Evolutionary conservation across 2,888 invertebrate species (phyloP).

Genomic region (Sericinus montela): DNA sequence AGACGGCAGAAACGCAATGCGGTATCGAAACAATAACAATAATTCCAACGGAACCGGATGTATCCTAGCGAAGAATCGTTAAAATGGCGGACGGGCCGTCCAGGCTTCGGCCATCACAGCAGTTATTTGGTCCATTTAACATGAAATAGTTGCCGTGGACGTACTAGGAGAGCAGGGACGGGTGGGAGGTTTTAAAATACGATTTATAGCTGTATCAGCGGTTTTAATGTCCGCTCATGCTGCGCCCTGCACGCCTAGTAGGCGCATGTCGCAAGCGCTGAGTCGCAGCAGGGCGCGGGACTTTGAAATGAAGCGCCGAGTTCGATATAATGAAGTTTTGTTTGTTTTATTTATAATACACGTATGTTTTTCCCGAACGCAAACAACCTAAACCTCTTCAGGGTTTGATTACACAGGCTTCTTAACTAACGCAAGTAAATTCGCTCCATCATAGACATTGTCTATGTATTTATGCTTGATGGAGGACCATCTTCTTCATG

Average conservation of each 20-base stretch:
- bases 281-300: conserved; percentile 41
- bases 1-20: conserved; percentile 28
- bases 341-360: neutral
- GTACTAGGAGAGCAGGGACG: conserved; percentile 28
- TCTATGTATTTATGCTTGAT: too few species aligned
- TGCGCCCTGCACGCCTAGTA: conserved; percentile 45
- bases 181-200: conserved; percentile 44
- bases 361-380: too few species aligned
- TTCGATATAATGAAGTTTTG: conserved; percentile 28
- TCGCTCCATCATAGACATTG: too few species aligned
- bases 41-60: conserved; percentile 60
- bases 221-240: conserved; percentile 44
- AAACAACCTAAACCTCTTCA: too few species aligned
- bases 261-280: conserved; percentile 43
- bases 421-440: too few species aligned
- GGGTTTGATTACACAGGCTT: too few species aligned
- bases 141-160: conserved; percentile 59
- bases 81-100: conserved; percentile 47
- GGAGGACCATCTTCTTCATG: too few species aligned
- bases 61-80: conserved; percentile 59
- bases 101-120: conserved; percentile 49
- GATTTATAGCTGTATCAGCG: conserved; percentile 55
- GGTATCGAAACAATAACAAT: conserved; percentile 53
- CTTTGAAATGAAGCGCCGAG: conserved; percentile 36
- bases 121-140: conserved; percentile 73